Conservation (phyloP, 2,797 vertebrate species). For the Lepilemur septentrionalis region DNA sequence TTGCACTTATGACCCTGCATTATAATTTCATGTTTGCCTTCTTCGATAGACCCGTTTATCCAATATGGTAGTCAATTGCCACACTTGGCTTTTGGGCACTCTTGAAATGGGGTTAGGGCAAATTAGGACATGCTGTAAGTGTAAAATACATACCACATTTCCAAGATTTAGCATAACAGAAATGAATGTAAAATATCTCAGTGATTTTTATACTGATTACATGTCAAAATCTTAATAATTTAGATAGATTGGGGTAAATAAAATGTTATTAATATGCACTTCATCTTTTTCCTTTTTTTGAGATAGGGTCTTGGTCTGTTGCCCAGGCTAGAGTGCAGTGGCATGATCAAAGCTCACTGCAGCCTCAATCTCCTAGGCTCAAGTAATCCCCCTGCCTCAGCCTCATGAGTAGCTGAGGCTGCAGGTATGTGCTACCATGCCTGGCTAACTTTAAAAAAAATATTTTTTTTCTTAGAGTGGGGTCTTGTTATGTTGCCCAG, state of each 20-base stretch:
- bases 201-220: not conserved
- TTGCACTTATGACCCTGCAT: not conserved
- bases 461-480: too few relatives aligned
- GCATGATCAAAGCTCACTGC: too few relatives aligned
- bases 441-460: too few relatives aligned
- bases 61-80: not conserved
- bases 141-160: not conserved
- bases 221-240: not conserved
- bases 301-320: too few relatives aligned
- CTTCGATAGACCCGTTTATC: too few relatives aligned
- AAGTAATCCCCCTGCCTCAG: too few relatives aligned
- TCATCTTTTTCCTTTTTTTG: not conserved
- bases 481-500: too few relatives aligned
- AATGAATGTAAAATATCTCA: not conserved
- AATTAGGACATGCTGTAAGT: not conserved
- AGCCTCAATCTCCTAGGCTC: too few relatives aligned
- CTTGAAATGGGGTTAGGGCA: not conserved
- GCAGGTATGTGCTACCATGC: too few relatives aligned
- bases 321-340: too few relatives aligned
- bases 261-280: not conserved
- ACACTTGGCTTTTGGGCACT: not conserved
- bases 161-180: not conserved
- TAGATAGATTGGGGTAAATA: not conserved
- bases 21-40: not conserved
- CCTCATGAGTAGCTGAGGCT: too few relatives aligned